Conservation (phyloP, 2,797 vertebrate species). For the Tinamus major region DNA sequence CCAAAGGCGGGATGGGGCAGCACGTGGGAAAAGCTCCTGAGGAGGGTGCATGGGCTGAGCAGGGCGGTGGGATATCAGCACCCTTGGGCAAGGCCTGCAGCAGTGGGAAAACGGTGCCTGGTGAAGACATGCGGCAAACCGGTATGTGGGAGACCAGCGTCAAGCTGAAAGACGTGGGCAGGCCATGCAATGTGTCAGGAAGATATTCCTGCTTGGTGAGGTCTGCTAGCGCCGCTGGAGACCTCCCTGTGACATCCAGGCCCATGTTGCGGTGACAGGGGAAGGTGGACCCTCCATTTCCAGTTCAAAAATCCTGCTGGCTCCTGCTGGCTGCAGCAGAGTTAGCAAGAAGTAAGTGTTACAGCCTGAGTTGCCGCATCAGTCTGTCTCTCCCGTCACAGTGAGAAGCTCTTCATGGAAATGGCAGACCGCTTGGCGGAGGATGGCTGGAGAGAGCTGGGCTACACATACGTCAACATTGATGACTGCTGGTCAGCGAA, state of each 20-base stretch:
- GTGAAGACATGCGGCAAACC: too few relatives aligned
- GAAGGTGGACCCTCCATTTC: not conserved
- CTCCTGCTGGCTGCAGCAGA: fast-evolving
- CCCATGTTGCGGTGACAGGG: not conserved
- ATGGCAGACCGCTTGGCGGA: slow-evolving; percentile 90
- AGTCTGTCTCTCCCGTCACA: not conserved
- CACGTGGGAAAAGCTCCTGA: not conserved
- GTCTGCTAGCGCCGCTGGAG: not conserved
- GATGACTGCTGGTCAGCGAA: slow-evolving; percentile 94
- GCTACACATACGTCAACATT: slow-evolving; percentile 92
- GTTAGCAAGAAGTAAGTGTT: not conserved
- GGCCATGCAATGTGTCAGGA: not conserved
- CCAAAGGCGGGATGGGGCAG: too few relatives aligned
- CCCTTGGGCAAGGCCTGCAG: not conserved
- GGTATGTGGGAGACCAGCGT: too few relatives aligned
- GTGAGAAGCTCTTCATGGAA: slow-evolving; percentile 89
- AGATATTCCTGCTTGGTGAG: fast-evolving
- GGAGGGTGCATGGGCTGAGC: too few relatives aligned
- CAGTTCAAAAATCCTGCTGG: not conserved
- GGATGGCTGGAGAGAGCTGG: slow-evolving; percentile 93
- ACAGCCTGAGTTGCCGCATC: not conserved
- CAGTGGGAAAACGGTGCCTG: not conserved
- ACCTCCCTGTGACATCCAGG: fast-evolving
- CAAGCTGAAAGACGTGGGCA: too few relatives aligned
- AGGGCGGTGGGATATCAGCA: not conserved